Conservation (phyloP, 2,888 invertebrate genomes). For the Parnassius smintheus region DNA sequence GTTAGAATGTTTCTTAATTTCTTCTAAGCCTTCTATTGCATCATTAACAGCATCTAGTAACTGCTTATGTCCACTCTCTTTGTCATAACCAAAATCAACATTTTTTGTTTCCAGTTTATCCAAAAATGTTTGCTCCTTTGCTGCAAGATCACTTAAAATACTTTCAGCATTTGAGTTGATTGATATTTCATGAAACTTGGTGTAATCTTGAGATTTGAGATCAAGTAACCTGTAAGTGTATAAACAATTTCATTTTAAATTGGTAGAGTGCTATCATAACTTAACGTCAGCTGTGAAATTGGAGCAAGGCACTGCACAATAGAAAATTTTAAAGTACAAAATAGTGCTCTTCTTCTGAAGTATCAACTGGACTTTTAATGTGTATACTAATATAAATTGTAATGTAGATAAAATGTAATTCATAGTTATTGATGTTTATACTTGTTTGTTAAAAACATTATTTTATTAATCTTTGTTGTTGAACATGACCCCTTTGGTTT, state of each 20-base stretch:
- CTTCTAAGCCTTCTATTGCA: constrained; percentile 60
- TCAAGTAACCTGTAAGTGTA: constrained; percentile 55
- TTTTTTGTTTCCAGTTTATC: constrained; percentile 61
- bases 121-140: constrained; percentile 49
- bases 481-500: too few species aligned
- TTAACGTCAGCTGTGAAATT: too few species aligned
- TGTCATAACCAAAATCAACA: constrained; percentile 64
- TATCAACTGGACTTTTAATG: too few species aligned
- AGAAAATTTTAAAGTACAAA: too few species aligned
- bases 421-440: too few species aligned
- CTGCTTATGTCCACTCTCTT: constrained; percentile 60
- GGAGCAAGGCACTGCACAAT: too few species aligned
- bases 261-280: too few species aligned
- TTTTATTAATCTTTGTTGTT: too few species aligned
- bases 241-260: background rate
- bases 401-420: too few species aligned
- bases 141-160: constrained; percentile 43
- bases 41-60: constrained; percentile 66
- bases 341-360: too few species aligned
- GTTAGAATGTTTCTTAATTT: constrained; percentile 64
- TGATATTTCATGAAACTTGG: constrained; percentile 51
- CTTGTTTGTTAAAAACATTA: too few species aligned
- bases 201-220: constrained; percentile 50
- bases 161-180: constrained; percentile 46
- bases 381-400: too few species aligned